Evolutionary conservation across 2,797 vertebrate species (phyloP), one percentile per base, ranked within the genome.

Genomic region (Anolis apletophallus): DNA sequence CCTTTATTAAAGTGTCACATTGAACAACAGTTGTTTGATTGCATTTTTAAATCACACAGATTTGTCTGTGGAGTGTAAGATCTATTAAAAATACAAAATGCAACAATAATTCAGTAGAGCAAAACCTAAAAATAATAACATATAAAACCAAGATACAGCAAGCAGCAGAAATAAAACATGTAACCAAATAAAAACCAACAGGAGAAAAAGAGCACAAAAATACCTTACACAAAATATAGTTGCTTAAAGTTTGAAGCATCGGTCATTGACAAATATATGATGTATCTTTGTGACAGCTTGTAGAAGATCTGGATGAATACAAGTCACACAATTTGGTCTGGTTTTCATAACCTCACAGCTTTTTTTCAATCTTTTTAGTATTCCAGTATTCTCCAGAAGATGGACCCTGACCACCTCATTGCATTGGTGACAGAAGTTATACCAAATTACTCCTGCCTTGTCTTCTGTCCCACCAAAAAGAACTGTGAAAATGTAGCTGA

Each of bases 381-480:
- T 94, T 98, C 98, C 26, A 97, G 97, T 82, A 85, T 90, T 19
- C 96, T 99, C 96, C 97, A 97, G 95, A 99, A 97, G 94, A 90
- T 96, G 14, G 99, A 99, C 93, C 98, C 98, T 1, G 99, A 99
- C 88, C 98, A 98, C 92, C 96, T 99, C 88, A 96, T 99, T 82
- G 98, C 98, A 11, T 90, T 99, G 95, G 98, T 98, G 87, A 97
- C 98, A 7, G 99, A 99, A 94, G 97, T 99, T 82, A 99, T 99
- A 83, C 99, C 99, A 3, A 81, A 93, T 2, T 96, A 98, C 69
- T 99, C 99, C 52, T 99, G 99, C 85, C 96, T 99, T 26, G 94
- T 99, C 34, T 99, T 99, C 95, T 99, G 99, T 90, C 97, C 99
- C 72, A 99, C 98, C 83, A 99, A 99, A 96, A 99, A 98, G 95